Percentiles rank a stretch among this genome's conserved stretches.
Evolutionary conservation across 2,888 invertebrate species (phyloP).

Genomic region (Hanleya hanleyi): DNA sequence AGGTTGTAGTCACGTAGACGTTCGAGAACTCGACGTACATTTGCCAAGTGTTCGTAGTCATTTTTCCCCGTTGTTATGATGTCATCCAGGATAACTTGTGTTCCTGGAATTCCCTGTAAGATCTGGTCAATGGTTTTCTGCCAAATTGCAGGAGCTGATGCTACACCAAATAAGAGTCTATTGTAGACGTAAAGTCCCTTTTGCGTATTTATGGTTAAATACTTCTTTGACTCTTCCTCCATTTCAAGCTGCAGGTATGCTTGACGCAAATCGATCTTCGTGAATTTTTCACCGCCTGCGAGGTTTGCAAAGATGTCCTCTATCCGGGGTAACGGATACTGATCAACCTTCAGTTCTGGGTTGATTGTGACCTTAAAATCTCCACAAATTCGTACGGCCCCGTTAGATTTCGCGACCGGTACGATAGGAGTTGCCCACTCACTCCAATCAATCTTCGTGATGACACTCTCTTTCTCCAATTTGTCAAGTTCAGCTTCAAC

Average conservation of each 20-base stretch:
- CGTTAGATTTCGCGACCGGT: conserved; percentile 43
- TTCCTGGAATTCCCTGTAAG: conserved; percentile 18
- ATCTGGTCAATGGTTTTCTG: conserved; percentile 39
- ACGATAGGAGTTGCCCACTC: conserved; percentile 53
- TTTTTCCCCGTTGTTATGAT: conserved; percentile 22
- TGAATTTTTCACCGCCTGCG: conserved; percentile 17
- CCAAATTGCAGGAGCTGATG: conserved; percentile 39
- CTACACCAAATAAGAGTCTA: conserved; percentile 35
- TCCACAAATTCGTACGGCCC: conserved; percentile 32
- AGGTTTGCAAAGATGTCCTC: conserved; percentile 21
- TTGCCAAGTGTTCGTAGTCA: background rate
- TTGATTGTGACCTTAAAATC: conserved; percentile 37
- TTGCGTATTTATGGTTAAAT: conserved; percentile 38
- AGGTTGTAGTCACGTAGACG: conserved; percentile 8
- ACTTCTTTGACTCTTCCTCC: conserved; percentile 27
- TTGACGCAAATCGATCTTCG: conserved; percentile 43
- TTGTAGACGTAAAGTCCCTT: conserved; percentile 36
- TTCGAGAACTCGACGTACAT: conserved; percentile 3
- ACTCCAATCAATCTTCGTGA: conserved; percentile 29
- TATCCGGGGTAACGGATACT: conserved; percentile 27
- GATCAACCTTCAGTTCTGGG: conserved; percentile 15
- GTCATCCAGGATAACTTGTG: conserved; percentile 25
- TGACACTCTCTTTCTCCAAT: conserved; percentile 23
- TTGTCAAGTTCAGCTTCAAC: conserved; percentile 29
- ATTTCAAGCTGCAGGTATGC: conserved; percentile 39